Conservation (phyloP, 2,888 invertebrate species). For the Standfussiana lucernea region DNA sequence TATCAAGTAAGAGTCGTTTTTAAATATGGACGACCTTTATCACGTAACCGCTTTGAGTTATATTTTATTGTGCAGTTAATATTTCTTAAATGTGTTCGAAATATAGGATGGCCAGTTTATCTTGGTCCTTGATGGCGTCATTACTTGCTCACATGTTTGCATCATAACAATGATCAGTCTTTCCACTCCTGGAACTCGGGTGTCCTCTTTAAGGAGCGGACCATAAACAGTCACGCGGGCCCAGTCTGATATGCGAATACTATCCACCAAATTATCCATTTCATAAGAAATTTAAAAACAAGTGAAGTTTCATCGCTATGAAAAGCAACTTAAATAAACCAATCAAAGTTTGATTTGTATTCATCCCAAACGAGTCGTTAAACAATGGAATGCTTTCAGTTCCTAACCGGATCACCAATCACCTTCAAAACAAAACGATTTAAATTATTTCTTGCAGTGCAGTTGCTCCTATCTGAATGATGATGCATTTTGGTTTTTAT, state of each 20-base stretch:
- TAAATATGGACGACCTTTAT: constrained; percentile 47
- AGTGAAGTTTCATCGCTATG: not conserved
- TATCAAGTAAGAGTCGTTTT: constrained; percentile 41
- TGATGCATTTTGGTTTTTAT: not conserved
- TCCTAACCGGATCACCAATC: not conserved
- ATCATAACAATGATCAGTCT: not conserved
- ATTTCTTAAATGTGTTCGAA: constrained; percentile 34
- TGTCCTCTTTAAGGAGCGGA: not conserved
- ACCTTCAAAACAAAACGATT: not conserved
- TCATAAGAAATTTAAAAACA: not conserved
- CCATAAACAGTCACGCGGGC: not conserved
- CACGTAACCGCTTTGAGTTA: constrained; percentile 32
- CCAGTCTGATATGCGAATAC: not conserved
- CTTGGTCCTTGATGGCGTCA: constrained; percentile 19
- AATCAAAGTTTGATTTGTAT: not conserved
- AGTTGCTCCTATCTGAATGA: not conserved
- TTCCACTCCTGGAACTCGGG: not conserved
- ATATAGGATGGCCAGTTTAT: constrained; percentile 9
- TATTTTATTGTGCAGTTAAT: constrained; percentile 27
- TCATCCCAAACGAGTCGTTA: not conserved
- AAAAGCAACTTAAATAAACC: not conserved
- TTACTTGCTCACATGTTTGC: not conserved
- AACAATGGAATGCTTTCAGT: constrained; percentile 16
- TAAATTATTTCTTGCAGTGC: not conserved
- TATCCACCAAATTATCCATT: not conserved